Conservation (phyloP, 2,113 vertebrate genomes). For the Pontoporia blainvillei region DNA sequence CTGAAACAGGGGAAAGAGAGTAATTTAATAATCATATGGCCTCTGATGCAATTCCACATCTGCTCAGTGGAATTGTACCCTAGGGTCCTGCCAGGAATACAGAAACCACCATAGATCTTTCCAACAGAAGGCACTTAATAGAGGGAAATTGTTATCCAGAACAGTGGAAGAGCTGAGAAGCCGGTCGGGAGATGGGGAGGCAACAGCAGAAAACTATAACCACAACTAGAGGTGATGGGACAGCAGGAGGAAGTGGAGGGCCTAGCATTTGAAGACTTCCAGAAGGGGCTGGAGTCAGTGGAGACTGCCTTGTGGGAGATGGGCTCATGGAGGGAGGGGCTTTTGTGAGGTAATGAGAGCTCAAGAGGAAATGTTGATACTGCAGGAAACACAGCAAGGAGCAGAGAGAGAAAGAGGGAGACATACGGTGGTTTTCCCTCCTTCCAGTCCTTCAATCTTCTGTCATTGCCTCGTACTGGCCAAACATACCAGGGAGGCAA, state of each 20-base stretch:
- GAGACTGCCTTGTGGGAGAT: neutral
- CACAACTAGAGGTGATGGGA: neutral
- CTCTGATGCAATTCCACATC: neutral
- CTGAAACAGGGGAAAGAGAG: neutral
- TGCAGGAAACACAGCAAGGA: neutral
- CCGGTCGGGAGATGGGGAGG: neutral
- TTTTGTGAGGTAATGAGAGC: neutral
- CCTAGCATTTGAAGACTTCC: neutral
- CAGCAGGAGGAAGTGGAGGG: accelerated
- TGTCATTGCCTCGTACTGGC: neutral
- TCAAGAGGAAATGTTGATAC: neutral
- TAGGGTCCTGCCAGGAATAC: neutral
- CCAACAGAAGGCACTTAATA: neutral
- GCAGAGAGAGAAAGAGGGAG: neutral
- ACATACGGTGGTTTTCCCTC: neutral
- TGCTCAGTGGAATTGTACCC: neutral
- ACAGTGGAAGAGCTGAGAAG: neutral
- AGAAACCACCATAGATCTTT: neutral
- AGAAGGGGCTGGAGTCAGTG: neutral
- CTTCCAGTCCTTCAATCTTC: neutral
- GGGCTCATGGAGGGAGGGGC: neutral
- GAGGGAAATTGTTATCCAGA: neutral
- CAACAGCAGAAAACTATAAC: neutral
- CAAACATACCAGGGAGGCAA: neutral
- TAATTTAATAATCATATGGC: neutral